Evolutionary conservation across 2,888 invertebrate species (phyloP).

Genomic region (Monopis laevigella): DNA sequence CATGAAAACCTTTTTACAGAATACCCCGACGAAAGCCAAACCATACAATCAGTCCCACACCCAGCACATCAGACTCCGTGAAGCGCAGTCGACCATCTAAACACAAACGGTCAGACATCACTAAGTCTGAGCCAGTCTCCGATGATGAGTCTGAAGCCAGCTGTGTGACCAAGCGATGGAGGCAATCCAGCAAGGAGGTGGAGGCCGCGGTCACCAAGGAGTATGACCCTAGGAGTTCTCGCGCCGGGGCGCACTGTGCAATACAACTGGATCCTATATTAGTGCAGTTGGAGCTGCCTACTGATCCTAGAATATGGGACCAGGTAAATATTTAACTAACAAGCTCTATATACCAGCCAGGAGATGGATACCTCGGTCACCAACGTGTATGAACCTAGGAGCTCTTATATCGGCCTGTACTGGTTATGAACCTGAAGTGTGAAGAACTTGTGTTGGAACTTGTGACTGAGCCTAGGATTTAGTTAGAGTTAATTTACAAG

Average conservation of each 20-base stretch:
- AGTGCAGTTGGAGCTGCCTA: constrained; percentile 34
- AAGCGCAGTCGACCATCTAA: constrained; percentile 49
- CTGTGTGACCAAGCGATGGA: constrained; percentile 40
- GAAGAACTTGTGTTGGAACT: too few species aligned
- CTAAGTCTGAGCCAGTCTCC: constrained; percentile 41
- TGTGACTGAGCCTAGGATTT: too few species aligned
- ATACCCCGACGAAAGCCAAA: neutral
- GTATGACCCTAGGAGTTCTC: constrained; percentile 13
- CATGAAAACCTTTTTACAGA: too few species aligned
- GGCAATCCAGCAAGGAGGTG: constrained; percentile 20
- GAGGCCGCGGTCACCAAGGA: constrained; percentile 17
- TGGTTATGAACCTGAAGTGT: too few species aligned
- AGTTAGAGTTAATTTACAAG: too few species aligned
- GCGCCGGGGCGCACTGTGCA: neutral
- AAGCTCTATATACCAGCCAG: too few species aligned
- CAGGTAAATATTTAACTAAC: too few species aligned
- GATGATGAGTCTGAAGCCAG: constrained; percentile 40
- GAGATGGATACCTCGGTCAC: too few species aligned
- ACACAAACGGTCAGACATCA: constrained; percentile 48
- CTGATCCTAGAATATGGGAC: constrained; percentile 40
- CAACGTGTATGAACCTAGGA: too few species aligned
- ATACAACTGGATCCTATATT: constrained; percentile 23
- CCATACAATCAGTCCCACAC: neutral
- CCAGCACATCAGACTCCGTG: too few species aligned
- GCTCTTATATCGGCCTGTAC: too few species aligned